Evolutionary conservation across 2,797 vertebrate genomes (phyloP), one percentile per base, ranked within the genome.

Genomic region (Eptatretus atami): DNA sequence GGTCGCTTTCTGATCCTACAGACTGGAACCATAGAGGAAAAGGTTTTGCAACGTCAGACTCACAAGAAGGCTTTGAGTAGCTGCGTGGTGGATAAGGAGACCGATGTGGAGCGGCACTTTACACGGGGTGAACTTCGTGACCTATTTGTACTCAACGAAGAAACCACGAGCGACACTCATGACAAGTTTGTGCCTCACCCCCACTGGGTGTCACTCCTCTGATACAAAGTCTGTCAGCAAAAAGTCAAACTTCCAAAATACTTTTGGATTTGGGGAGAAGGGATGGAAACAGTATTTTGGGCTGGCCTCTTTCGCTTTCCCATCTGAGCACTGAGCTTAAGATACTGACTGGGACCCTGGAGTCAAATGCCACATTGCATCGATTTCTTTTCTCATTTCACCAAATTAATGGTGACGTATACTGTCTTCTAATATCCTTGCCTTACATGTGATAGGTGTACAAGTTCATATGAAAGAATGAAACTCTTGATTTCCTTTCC

Each of bases 51-150:
- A 70, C 81, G 88, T 25, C 90, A 96, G 72, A 82, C 86, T 60
- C 90, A 98, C 69, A 98, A 95, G 75, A 98, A 96, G 66, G 88
- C 88, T 8, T 77, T 95, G 70, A 96, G 90, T 73, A 94, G 88
- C 76, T 95, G 87, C 1, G 88, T 96, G 67, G 87, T 96, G 63
- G 90, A 93, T 44, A 84, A 94, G 69, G 86, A 94, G 70, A 82
- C 84, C 71, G 81, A 95, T 2, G 90, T 96, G 63, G 86, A 88
- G 72, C 79, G 87, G 19, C 88, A 95, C 67, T 96, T 96, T 71
- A 93, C 86, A 12, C 78, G 90, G 1, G 90, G 81, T 1, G 86
- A 94, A 67, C 74, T 96, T 57, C 76, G 81, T 69, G 88, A 93
- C 67, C 82, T 95, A 14, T 95, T 98, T 70, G 73, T 70, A 0